phyloP scores from a whole-genome alignment of 2,888 invertebrate species.

The Acrobasis suavella region DNA sequence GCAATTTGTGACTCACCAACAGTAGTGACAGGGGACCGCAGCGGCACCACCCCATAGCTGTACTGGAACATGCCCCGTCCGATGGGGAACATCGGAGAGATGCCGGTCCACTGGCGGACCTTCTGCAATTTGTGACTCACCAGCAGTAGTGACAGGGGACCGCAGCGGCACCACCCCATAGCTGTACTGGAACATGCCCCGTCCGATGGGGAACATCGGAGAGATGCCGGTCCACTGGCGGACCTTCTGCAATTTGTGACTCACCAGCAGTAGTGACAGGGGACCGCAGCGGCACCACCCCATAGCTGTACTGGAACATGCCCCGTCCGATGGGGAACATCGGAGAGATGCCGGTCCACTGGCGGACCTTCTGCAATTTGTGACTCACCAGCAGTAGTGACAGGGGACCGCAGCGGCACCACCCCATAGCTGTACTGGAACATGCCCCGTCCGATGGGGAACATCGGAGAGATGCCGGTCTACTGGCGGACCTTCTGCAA shows the following conservation, averaged over 20 bases:
- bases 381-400: slow-evolving; percentile 92
- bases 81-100: slow-evolving; percentile 88
- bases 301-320: slow-evolving; percentile 95
- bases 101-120: slow-evolving; percentile 85
- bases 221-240: slow-evolving; percentile 87
- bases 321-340: slow-evolving; percentile 91
- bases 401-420: slow-evolving; percentile 89
- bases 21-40: slow-evolving; percentile 89
- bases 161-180: slow-evolving; percentile 93
- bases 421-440: slow-evolving; percentile 96
- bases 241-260: slow-evolving; percentile 73
- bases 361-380: slow-evolving; percentile 77
- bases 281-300: slow-evolving; percentile 90
- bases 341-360: slow-evolving; percentile 88
- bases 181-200: slow-evolving; percentile 96
- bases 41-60: slow-evolving; percentile 92
- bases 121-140: slow-evolving; percentile 83
- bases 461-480: slow-evolving; percentile 88
- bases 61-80: slow-evolving; percentile 97
- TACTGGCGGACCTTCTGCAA: slow-evolving; percentile 81
- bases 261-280: slow-evolving; percentile 94
- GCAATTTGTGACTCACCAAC: slow-evolving; percentile 86
- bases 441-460: slow-evolving; percentile 92
- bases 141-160: slow-evolving; percentile 91
- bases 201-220: slow-evolving; percentile 88